A percentile compares a stretch with the other conserved stretches of the same genome.
These are phyloP conservation scores for Crypturellus undulatus DNA, from an alignment of 2,113 vertebrate genomes.

Conservation along the genomic window DNA sequence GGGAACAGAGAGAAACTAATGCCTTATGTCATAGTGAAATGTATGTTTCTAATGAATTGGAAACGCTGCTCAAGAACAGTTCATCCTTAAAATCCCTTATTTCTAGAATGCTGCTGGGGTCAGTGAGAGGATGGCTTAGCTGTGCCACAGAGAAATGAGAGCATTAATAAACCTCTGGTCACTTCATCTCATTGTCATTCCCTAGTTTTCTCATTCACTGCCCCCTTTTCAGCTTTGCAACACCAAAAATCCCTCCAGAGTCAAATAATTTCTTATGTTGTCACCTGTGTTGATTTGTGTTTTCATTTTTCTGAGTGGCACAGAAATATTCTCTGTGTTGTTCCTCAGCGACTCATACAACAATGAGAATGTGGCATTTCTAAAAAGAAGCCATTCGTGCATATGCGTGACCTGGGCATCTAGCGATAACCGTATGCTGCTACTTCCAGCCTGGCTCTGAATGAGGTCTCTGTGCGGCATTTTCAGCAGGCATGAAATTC, in stretches of 20 bases:
- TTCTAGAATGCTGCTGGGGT: not conserved
- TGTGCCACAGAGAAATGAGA: not conserved
- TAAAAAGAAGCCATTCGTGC: not conserved
- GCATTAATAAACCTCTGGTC: not conserved
- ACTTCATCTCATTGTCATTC: not conserved
- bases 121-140: not conserved
- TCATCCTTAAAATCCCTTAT: not conserved
- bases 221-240: constrained; percentile 4
- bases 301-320: not conserved
- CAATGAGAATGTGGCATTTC: not conserved
- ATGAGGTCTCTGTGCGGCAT: not conserved
- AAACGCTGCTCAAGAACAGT: not conserved
- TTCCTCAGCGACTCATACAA: not conserved
- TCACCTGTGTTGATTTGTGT: not conserved
- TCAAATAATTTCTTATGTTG: not conserved
- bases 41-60: not conserved
- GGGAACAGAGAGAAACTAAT: not conserved
- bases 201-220: not conserved
- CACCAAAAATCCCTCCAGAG: not conserved
- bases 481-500: not conserved
- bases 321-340: not conserved
- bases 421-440: not conserved
- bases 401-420: not conserved
- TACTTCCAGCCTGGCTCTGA: constrained; percentile 1
- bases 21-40: not conserved